Evolutionary conservation across 1,140 invertebrate genomes (phyloP).

Genomic region (Drosophila eugracilis): DNA sequence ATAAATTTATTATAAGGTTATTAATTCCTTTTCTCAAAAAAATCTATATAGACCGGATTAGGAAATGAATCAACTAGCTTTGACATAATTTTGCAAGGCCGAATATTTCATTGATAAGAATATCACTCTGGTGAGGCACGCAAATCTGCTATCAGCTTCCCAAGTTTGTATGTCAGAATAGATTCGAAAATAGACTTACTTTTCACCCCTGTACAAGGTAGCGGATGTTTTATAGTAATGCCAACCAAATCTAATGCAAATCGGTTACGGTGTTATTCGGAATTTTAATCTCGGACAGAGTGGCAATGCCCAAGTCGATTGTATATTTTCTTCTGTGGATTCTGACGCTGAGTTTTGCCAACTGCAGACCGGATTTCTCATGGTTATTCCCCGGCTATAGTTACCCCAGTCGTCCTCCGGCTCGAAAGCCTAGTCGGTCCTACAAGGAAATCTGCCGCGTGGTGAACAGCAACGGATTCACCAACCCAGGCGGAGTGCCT

Average conservation of each 20-base stretch:
- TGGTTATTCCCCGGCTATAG: constrained; percentile 36
- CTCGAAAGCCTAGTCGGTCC: constrained; percentile 34
- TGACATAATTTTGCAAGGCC: not conserved
- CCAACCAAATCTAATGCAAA: constrained; percentile 11
- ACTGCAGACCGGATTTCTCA: constrained; percentile 15
- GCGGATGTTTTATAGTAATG: constrained; percentile 44
- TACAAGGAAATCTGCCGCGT: constrained; percentile 76
- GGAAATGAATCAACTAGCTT: not conserved
- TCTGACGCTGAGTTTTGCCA: not conserved
- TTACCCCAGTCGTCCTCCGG: constrained; percentile 3
- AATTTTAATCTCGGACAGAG: constrained; percentile 6
- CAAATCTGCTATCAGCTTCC: constrained; percentile 50
- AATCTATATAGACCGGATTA: too few relatives aligned
- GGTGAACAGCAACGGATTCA: constrained; percentile 71
- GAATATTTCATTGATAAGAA: not conserved
- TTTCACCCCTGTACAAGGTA: constrained; percentile 35
- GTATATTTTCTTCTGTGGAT: constrained; percentile 14
- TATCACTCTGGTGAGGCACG: not conserved
- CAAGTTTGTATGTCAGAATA: constrained; percentile 19
- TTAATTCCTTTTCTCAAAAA: not conserved
- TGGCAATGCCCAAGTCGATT: constrained; percentile 30
- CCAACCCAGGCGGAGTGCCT: constrained; percentile 64
- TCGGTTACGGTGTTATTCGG: constrained; percentile 21
- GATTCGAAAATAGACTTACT: constrained; percentile 6
- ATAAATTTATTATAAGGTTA: too few relatives aligned